phyloP scores from a whole-genome alignment of 2,113 vertebrate species.

The Phyllostomus discolor region DNA sequence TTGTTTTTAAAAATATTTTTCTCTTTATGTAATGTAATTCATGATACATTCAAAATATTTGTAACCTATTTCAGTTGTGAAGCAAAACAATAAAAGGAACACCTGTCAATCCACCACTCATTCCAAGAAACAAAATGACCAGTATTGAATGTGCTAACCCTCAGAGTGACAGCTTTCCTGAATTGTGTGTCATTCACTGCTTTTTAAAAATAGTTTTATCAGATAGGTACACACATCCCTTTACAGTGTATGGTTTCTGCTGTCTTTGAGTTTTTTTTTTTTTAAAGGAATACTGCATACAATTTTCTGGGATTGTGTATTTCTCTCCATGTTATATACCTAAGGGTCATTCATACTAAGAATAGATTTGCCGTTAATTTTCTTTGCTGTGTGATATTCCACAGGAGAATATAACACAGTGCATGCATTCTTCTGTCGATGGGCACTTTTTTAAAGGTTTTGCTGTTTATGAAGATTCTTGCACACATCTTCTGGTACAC shows the following conservation, averaged over 20 bases:
- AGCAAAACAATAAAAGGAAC: constrained; percentile 18
- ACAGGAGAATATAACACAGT: not conserved
- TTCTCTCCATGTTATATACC: constrained; percentile 20
- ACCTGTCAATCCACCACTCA: not conserved
- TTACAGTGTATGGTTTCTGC: not conserved
- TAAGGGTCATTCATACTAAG: not conserved
- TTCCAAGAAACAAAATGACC: constrained; percentile 6
- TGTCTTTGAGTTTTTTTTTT: not conserved
- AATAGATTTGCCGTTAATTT: not conserved
- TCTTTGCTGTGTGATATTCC: constrained; percentile 28
- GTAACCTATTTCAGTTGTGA: constrained; percentile 4
- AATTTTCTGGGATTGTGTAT: constrained; percentile 8
- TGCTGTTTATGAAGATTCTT: not conserved
- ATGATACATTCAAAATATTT: constrained; percentile 13
- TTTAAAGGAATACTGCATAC: not conserved
- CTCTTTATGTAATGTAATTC: not conserved
- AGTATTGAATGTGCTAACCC: not conserved
- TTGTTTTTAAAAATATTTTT: not conserved
- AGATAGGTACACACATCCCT: not conserved
- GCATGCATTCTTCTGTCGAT: constrained; percentile 1
- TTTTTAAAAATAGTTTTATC: constrained; percentile 14
- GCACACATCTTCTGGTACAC: not conserved
- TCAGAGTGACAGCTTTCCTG: not conserved
- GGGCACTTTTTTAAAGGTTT: not conserved
- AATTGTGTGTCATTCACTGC: constrained; percentile 26